phyloP scores from a whole-genome alignment of 2,113 vertebrate species.

The Microcebus griseorufus region DNA sequence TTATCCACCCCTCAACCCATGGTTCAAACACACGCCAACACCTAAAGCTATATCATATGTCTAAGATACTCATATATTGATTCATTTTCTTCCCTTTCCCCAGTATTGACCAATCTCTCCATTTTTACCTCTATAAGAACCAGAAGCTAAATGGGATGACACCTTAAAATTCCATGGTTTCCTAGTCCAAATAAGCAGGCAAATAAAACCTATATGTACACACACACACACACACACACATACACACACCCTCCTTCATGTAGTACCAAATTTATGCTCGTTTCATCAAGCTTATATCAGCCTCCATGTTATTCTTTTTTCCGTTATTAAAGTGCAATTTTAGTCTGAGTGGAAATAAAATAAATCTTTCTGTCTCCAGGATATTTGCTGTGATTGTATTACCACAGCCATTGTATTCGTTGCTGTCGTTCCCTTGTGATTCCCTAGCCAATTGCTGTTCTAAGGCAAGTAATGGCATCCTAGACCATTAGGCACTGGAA shows the following conservation, averaged over 20 bases:
- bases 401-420: background rate
- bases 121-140: background rate
- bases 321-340: background rate
- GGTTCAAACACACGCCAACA: background rate
- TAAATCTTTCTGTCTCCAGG: slow-evolving; percentile 10
- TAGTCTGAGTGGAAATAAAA: background rate
- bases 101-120: background rate
- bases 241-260: background rate
- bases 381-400: background rate
- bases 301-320: slow-evolving; percentile 2
- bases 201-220: background rate
- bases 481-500: background rate
- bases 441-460: background rate
- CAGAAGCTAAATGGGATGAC: background rate
- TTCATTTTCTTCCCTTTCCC: background rate
- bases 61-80: background rate
- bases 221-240: background rate
- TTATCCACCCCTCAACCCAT: background rate
- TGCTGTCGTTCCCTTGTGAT: background rate
- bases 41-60: background rate
- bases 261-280: background rate
- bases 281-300: background rate
- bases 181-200: background rate
- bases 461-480: background rate
- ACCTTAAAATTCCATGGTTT: background rate